Evolutionary conservation across 2,113 vertebrate species (phyloP).

Genomic region (Misgurnus mizolepis): DNA sequence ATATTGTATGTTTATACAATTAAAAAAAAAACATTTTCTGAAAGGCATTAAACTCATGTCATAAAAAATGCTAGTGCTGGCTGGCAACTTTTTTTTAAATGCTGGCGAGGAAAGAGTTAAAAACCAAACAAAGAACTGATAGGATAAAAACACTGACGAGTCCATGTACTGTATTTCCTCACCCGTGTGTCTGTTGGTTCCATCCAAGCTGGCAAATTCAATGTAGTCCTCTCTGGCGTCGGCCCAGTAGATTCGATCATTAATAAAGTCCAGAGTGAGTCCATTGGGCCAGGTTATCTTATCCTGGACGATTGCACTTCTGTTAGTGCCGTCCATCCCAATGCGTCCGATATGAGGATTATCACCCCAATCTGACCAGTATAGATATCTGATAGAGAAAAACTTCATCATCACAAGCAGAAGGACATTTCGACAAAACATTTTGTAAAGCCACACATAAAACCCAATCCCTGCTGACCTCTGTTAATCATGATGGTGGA

Average conservation of each 20-base stretch:
- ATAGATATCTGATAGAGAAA: constrained; percentile 80
- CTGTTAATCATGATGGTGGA: too few species aligned
- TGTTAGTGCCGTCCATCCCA: constrained; percentile 92
- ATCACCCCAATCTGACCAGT: constrained; percentile 99
- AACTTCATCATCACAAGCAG: neutral
- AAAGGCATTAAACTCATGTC: too few species aligned
- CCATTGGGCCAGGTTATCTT: constrained; percentile 97
- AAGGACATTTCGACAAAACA: too few species aligned
- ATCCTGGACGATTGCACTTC: constrained; percentile 88
- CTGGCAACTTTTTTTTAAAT: too few species aligned
- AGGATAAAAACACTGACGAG: too few species aligned
- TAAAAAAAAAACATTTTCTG: too few species aligned
- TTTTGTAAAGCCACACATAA: too few species aligned
- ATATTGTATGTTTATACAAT: too few species aligned
- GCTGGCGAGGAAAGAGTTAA: too few species aligned
- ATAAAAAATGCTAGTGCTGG: too few species aligned
- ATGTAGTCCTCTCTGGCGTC: constrained; percentile 97
- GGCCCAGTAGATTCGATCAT: constrained; percentile 94
- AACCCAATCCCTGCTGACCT: too few species aligned
- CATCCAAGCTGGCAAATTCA: constrained; percentile 92
- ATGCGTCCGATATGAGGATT: constrained; percentile 94
- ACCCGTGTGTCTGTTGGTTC: constrained; percentile 89
- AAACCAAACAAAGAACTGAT: too few species aligned
- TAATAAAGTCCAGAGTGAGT: constrained; percentile 93
- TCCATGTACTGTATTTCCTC: constrained; percentile 32